A percentile compares a stretch with the other conserved stretches of the same genome.
These are phyloP conservation scores for Phyllotis vaccarum DNA, from an alignment of 2,797 vertebrate species.

Conservation along the genomic window DNA sequence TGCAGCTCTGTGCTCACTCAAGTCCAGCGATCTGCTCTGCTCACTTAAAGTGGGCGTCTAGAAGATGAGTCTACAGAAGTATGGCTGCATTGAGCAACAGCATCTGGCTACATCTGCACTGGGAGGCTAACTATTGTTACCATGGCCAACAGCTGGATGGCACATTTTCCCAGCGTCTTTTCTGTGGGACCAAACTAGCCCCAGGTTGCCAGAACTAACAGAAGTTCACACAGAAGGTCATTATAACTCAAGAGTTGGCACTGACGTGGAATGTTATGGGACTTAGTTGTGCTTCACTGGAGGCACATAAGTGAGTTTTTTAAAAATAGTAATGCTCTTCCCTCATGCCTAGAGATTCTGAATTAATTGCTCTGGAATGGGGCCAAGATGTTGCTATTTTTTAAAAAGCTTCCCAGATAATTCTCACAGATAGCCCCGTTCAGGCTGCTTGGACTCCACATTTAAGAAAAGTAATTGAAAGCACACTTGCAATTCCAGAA, in stretches of 20 bases:
- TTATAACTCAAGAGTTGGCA: background rate
- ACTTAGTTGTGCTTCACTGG: background rate
- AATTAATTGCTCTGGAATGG: background rate
- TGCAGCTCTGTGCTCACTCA: background rate
- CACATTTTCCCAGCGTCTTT: background rate
- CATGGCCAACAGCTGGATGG: rapidly evolving
- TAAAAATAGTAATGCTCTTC: background rate
- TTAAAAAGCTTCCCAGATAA: background rate
- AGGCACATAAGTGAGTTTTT: background rate
- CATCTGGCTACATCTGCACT: background rate
- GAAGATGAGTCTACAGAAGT: background rate
- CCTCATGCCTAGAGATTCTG: background rate
- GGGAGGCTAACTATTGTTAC: background rate
- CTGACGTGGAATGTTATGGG: background rate
- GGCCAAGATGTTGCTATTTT: background rate
- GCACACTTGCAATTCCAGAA: background rate
- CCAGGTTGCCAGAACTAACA: background rate
- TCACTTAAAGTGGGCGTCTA: background rate
- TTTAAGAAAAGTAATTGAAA: background rate
- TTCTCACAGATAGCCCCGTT: background rate
- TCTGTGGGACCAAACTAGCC: background rate
- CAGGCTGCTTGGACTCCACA: background rate
- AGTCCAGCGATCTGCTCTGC: background rate
- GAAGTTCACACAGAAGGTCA: background rate
- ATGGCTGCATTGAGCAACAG: background rate